Base-by-base conservation (phyloP, 2,888 invertebrate species). In the Leptogaster cylindrica region DNA sequence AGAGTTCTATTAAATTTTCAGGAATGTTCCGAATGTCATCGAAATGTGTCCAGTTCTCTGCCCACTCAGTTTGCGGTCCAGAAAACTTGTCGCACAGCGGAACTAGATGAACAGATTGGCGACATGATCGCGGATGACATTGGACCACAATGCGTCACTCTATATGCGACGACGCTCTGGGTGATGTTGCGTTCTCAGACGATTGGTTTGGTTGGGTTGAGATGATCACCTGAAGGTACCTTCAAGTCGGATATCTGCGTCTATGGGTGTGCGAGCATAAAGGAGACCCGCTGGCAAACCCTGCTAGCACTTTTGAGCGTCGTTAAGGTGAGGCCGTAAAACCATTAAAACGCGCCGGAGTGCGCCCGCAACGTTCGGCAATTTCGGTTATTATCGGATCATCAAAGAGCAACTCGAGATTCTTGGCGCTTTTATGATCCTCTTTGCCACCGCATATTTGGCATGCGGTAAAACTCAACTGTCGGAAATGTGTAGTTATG, bases 31-130 rank as follows among this genome's bases (percentile, higher is more conserved):
- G 39, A 55, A 55, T 36, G 55, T n/a, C n/a, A n/a, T n/a, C n/a
- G n/a, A n/a, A n/a, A n/a, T n/a, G n/a, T n/a, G n/a, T 52, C 39
- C 55, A 20, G 5, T 18, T 5, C 23, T 16, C 48, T 25, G 55
- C 55, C 55, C 55, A 55, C 55, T 55, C 55, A 23, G 14, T n/a
- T 14, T 8, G 55, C 10, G 55, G 55, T n/a, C 18, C 55, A 55
- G 55, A 55, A n/a, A n/a, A 55, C 36, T 36, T 55, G 55, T 55
- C 36, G 55, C 18, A 10, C 36, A 55, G 55, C 55, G 36, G 55
- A 55, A 55, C 55, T 55, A 55, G 55, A 55, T 39, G 39, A 55
- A 55, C 36, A 55, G 55, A 55, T 55, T 55, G 55, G 55, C 55
- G 12, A 55, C 39, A 55, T 18, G 55, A 55, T 55, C 36, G n/a